Evolutionary conservation across 2,888 invertebrate genomes (phyloP).

Genomic region (Phasia obesa): DNA sequence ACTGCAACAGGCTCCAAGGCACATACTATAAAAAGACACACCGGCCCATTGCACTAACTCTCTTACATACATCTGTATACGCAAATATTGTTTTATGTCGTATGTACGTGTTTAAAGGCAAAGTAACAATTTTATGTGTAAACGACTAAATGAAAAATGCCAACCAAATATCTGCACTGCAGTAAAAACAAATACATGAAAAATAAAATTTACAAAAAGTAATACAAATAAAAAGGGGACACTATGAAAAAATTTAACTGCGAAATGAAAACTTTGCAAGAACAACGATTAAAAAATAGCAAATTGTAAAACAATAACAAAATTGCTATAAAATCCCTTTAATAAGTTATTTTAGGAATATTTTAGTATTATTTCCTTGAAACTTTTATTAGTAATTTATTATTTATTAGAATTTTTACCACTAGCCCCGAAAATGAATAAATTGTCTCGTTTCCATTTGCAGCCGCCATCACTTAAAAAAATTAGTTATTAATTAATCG

Average conservation of each 20-base stretch:
- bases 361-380: too few species aligned
- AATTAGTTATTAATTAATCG: too few species aligned
- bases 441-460: too few species aligned
- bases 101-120: background rate
- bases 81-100: conserved; percentile 14
- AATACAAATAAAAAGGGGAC: conserved; percentile 36
- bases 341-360: too few species aligned
- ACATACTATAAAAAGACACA: conserved; percentile 4
- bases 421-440: too few species aligned
- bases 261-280: conserved; percentile 6
- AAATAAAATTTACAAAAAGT: background rate
- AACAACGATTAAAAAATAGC: background rate
- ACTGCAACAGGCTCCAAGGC: background rate
- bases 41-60: conserved; percentile 21
- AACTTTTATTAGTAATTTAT: too few species aligned
- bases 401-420: too few species aligned
- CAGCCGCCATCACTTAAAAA: too few species aligned
- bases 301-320: conserved; percentile 7
- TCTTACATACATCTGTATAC: conserved; percentile 7
- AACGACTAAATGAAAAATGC: conserved; percentile 38
- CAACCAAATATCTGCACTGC: conserved; percentile 68
- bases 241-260: conserved; percentile 15
- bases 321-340: too few species aligned
- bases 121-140: conserved; percentile 46
- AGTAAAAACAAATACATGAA: conserved; percentile 61